These are phyloP conservation scores for Uria aalge DNA, from an alignment of 2,113 vertebrate species.

Conservation along the genomic window DNA sequence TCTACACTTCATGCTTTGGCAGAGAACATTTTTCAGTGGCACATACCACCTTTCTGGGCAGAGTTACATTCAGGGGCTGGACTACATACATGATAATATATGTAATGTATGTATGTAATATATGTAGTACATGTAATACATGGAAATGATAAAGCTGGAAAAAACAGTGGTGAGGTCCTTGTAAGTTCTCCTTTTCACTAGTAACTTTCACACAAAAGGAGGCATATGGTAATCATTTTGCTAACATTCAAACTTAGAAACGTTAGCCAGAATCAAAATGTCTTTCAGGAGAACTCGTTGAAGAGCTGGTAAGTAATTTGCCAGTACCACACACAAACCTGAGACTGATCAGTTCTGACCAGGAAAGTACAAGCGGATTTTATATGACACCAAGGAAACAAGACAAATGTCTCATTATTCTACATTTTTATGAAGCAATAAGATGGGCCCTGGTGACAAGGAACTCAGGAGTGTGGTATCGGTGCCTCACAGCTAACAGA, in stretches of 20 bases:
- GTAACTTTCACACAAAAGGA: background rate
- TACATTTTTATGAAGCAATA: background rate
- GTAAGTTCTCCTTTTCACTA: background rate
- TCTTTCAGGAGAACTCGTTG: background rate
- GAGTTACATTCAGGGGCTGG: background rate
- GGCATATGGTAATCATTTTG: background rate
- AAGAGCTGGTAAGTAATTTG: background rate
- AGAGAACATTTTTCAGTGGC: background rate
- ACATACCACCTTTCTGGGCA: background rate
- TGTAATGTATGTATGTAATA: no score
- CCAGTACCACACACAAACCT: background rate
- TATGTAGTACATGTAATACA: no score
- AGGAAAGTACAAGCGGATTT: background rate
- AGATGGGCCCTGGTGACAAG: background rate
- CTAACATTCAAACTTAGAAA: background rate
- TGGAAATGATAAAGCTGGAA: background rate
- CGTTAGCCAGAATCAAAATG: background rate
- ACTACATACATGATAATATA: background rate
- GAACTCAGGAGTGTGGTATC: background rate
- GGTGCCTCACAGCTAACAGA: background rate
- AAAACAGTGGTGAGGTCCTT: background rate
- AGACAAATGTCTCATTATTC: background rate
- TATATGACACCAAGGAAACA: background rate
- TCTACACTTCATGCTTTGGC: background rate
- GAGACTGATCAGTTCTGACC: background rate